phyloP scores from a whole-genome alignment of 2,888 invertebrate genomes.

The Rhagonycha fulva region DNA sequence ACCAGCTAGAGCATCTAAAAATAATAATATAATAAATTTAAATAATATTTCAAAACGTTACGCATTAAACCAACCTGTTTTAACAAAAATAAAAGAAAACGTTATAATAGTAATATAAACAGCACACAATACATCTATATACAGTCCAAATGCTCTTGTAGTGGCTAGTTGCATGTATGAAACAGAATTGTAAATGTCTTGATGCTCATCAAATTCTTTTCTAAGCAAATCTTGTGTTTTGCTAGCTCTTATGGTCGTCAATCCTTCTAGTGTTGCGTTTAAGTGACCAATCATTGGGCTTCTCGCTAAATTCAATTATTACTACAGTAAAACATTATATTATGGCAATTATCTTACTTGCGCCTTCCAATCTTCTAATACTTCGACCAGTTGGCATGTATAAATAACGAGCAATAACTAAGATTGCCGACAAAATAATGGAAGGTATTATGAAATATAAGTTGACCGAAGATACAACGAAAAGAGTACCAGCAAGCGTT shows the following conservation, averaged over 20 bases:
- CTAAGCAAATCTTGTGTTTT: slow-evolving; percentile 44
- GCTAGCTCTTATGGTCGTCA: slow-evolving; percentile 49
- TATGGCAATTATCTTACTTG: slow-evolving; percentile 47
- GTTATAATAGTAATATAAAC: slow-evolving; percentile 37
- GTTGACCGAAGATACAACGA: slow-evolving; percentile 56
- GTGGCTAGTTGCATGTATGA: slow-evolving; percentile 46
- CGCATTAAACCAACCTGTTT: slow-evolving; percentile 6
- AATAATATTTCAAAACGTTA: slow-evolving; percentile 7
- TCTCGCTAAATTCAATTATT: slow-evolving; percentile 39
- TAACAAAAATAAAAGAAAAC: slow-evolving; percentile 26
- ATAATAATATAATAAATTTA: not conserved
- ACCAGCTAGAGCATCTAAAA: slow-evolving; percentile 64
- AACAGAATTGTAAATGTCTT: slow-evolving; percentile 48
- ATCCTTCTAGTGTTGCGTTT: slow-evolving; percentile 51
- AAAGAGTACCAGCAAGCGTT: not conserved
- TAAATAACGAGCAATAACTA: slow-evolving; percentile 64
- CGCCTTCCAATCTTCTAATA: slow-evolving; percentile 68
- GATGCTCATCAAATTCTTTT: slow-evolving; percentile 49
- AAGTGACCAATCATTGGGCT: slow-evolving; percentile 52
- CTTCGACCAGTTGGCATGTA: slow-evolving; percentile 73
- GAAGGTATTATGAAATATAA: slow-evolving; percentile 68
- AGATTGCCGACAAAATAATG: slow-evolving; percentile 61
- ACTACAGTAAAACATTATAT: not conserved
- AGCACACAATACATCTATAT: slow-evolving; percentile 44
- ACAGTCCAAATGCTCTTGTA: slow-evolving; percentile 46